Conservation (phyloP, 2,113 vertebrate genomes). For the Prunella fulvescens region DNA sequence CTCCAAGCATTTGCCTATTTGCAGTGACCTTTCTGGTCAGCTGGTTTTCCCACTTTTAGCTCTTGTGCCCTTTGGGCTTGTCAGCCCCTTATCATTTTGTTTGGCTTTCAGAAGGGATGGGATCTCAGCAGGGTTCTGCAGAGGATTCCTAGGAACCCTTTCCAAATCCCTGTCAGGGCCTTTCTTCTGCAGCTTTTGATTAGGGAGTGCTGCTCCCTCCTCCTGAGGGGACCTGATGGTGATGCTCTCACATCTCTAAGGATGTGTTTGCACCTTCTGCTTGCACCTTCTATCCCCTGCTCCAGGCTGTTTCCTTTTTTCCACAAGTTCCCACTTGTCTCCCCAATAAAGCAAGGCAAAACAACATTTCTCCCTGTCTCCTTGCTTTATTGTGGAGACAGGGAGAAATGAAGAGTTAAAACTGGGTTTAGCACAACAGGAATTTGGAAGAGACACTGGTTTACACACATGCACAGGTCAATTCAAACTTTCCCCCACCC, state of each 20-base stretch:
- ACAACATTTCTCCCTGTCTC: no score
- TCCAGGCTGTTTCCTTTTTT: neutral
- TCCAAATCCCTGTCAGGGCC: neutral
- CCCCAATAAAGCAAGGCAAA: neutral
- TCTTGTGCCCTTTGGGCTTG: neutral
- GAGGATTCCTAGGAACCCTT: neutral
- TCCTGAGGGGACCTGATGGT: neutral
- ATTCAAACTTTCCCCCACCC: neutral
- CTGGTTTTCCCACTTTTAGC: neutral
- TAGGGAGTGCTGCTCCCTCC: neutral
- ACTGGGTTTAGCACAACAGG: neutral
- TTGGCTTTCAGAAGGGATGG: neutral
- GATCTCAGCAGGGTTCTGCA: neutral
- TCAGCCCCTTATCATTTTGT: neutral
- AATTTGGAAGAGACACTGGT: neutral
- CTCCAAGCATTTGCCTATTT: neutral
- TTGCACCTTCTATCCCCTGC: neutral
- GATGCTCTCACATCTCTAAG: neutral
- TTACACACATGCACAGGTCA: neutral
- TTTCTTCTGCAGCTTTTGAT: neutral
- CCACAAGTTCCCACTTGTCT: no score
- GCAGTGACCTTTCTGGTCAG: slow-evolving; percentile 7
- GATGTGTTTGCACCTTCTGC: neutral
- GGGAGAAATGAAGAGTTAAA: neutral
- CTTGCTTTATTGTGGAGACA: neutral